phyloP scores from a whole-genome alignment of 2,888 invertebrate genomes.

The Habroteleia sp. region DNA sequence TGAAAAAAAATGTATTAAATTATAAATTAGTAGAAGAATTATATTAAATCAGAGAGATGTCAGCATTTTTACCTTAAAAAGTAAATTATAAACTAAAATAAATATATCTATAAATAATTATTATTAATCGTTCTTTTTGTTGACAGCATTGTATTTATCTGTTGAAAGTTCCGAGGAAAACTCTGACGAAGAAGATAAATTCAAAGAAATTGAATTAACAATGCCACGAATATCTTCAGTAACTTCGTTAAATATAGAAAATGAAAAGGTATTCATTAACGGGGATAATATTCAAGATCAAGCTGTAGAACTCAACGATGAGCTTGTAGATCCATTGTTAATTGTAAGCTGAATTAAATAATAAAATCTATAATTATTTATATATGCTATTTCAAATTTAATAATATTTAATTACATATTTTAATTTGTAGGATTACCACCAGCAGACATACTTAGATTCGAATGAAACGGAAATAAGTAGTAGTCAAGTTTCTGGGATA shows the following conservation, averaged over 20 bases:
- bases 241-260: constrained; percentile 27
- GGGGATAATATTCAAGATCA: constrained; percentile 29
- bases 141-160: constrained; percentile 37
- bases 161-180: constrained; percentile 49
- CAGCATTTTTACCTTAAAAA: too few relatives aligned
- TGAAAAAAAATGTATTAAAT: too few relatives aligned
- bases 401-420: constrained; percentile 5
- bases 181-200: constrained; percentile 12
- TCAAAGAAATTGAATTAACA: neutral
- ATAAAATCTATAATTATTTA: too few relatives aligned
- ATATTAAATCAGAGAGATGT: too few relatives aligned
- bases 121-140: neutral
- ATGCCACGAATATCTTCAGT: constrained; percentile 32
- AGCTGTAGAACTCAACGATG: constrained; percentile 4
- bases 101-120: too few relatives aligned
- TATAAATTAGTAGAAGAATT: too few relatives aligned
- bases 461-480: neutral
- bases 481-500: neutral
- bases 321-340: constrained; percentile 38
- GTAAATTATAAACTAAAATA: too few relatives aligned
- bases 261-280: constrained; percentile 24
- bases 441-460: too few relatives aligned
- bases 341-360: too few relatives aligned
- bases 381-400: too few relatives aligned
- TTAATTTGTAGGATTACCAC: too few relatives aligned